Evolutionary conservation across 1,140 invertebrate species (phyloP).

Genomic region (Eubasilissa regina): DNA sequence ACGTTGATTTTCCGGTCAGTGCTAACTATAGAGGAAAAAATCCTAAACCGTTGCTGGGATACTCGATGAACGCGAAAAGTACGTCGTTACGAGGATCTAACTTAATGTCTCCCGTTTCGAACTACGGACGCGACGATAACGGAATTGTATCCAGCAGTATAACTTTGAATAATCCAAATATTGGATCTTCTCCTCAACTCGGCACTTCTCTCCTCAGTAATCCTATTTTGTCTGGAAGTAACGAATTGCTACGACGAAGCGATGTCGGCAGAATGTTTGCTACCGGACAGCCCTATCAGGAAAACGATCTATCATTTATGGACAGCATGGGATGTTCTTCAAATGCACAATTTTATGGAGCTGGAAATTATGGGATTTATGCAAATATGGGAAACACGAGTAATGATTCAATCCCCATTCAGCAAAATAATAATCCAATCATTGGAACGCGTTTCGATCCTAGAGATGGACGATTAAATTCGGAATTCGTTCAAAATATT

Average conservation of each 20-base stretch:
- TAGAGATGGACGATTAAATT: conserved; percentile 8
- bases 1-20: conserved; percentile 50
- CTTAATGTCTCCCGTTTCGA: background rate
- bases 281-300: too few species aligned
- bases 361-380: conserved; percentile 1
- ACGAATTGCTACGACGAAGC: too few species aligned
- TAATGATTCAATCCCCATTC: background rate
- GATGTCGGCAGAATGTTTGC: too few species aligned
- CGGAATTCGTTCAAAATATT: background rate
- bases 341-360: too few species aligned
- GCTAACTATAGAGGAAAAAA: conserved; percentile 55
- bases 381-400: background rate
- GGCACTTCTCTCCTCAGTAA: background rate
- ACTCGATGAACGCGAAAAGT: background rate
- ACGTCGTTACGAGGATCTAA: background rate
- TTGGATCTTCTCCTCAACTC: background rate
- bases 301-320: too few species aligned
- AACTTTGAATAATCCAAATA: background rate
- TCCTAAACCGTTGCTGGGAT: conserved; percentile 50
- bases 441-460: background rate
- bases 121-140: background rate
- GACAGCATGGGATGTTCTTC: too few species aligned
- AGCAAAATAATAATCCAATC: background rate
- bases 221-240: too few species aligned
- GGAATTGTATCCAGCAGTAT: background rate